These are phyloP conservation scores for Trochalopteron elliotii DNA, from an alignment of 2,113 vertebrate species.

Conservation along the genomic window DNA sequence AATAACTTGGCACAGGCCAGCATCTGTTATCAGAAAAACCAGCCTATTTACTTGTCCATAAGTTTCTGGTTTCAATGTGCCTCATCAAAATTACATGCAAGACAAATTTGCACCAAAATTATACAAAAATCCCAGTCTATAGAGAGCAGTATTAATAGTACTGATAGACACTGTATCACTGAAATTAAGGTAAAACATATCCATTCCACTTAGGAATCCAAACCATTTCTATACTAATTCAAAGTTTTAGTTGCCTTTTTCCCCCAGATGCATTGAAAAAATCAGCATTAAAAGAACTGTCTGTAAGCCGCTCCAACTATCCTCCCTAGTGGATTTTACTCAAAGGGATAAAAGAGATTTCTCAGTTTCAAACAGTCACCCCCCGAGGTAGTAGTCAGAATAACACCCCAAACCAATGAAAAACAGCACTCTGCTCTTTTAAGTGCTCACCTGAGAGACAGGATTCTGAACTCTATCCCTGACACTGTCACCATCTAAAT, in stretches of 20 bases:
- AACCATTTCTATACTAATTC: neutral
- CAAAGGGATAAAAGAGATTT: neutral
- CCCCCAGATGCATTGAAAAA: neutral
- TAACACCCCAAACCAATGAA: neutral
- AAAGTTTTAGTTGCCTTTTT: neutral
- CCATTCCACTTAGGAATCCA: neutral
- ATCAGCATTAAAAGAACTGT: neutral
- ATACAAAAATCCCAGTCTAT: neutral
- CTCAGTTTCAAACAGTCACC: neutral
- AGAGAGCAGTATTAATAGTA: neutral
- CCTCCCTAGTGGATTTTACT: neutral
- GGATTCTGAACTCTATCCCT: neutral
- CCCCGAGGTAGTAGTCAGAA: neutral
- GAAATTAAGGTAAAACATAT: neutral
- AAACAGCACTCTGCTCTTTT: neutral
- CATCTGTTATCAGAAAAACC: neutral
- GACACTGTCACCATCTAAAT: neutral
- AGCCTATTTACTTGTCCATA: neutral
- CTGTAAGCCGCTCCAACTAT: neutral
- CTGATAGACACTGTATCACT: neutral
- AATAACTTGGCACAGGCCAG: slow-evolving; percentile 11
- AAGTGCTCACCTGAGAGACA: neutral
- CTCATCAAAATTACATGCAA: neutral
- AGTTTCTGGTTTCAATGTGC: neutral
- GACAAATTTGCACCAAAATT: neutral